Base-by-base conservation (phyloP, 1,140 invertebrate species). In the Dreissena polymorpha region DNA sequence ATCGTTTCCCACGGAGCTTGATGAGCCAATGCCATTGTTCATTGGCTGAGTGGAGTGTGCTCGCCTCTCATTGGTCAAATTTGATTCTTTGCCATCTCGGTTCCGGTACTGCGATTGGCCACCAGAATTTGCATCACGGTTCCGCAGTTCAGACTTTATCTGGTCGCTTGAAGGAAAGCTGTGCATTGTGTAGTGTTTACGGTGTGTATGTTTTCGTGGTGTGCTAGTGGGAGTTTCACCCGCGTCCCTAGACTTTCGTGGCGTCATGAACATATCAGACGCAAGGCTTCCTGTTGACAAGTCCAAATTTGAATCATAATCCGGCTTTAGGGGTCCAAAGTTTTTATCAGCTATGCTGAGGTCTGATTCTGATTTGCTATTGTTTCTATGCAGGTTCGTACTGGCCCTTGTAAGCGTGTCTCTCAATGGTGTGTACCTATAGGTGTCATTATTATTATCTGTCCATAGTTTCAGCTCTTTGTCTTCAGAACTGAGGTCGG, bases 341-440 rank as follows among this genome's bases (percentile, higher is more conserved):
- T 80, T 63, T 71, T 80, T 71, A 12, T 80, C 68, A 23, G 68
- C 68, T 13, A 83, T 73, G 75, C 51, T 75, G 23, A 83, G 49
- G 67, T 83, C 71, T 23, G 80, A 75, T 60, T 83, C 80, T 8
- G 80, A 83, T 63, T 83, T 83, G 27, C 80, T 83, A 67, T 74
- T 75, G 23, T 21, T 75, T 57, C 71, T 18, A 25, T 80, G 67
- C 25, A 80, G 49, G 39, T 80, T 80, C 49, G 77, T 80, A n/a
- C 77, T 67, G 0, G 50, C 14, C 57, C 29, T 72, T 49, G 18
- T 69, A 71, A 80, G 71, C 13, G 68, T 80, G 27, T 80, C 77
- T 13, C 69, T 14, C 23, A 80, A 57, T 27, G 77, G 69, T 10
- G 77, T 80, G 27, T 80, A 80, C 29, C 69, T 70, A 55, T 80